These are phyloP conservation scores for Odontomachus brunneus DNA, from an alignment of 1,140 invertebrate species.

Conservation along the genomic window DNA sequence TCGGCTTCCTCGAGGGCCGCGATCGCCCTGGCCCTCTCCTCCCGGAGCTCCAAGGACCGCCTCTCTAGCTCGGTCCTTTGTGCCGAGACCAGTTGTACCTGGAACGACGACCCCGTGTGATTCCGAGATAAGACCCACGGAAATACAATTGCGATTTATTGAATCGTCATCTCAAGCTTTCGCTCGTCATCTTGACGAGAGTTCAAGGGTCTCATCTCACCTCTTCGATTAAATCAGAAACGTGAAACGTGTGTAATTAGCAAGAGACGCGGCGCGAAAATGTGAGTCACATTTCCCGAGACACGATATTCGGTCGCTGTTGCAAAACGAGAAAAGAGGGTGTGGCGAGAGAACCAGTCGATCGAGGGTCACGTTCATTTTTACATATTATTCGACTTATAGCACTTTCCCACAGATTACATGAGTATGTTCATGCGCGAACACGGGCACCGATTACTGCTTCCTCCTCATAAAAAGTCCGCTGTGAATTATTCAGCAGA, in stretches of 20 bases:
- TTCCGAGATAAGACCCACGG: background rate
- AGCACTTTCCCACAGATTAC: slow-evolving; percentile 25
- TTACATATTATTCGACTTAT: slow-evolving; percentile 8
- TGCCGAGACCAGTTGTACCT: slow-evolving; percentile 93
- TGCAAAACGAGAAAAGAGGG: slow-evolving; percentile 60
- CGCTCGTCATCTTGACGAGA: too few relatives aligned
- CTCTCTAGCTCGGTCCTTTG: slow-evolving; percentile 94
- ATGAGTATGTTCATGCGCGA: slow-evolving; percentile 19
- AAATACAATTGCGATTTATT: background rate
- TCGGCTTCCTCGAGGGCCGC: slow-evolving; percentile 94
- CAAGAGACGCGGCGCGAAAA: too few relatives aligned
- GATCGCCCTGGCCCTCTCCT: slow-evolving; percentile 92
- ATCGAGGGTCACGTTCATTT: slow-evolving; percentile 54
- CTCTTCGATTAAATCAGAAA: background rate
- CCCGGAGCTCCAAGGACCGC: slow-evolving; percentile 89
- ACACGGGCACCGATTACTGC: slow-evolving; percentile 32
- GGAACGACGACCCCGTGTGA: slow-evolving; percentile 47
- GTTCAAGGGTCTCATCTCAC: too few relatives aligned
- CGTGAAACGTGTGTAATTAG: background rate
- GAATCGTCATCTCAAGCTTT: background rate
- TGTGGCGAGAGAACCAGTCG: slow-evolving; percentile 35
- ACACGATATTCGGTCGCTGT: too few relatives aligned
- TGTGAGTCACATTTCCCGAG: slow-evolving; percentile 50
- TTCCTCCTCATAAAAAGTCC: slow-evolving; percentile 46
- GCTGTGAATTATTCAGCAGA: slow-evolving; percentile 39